Conservation (phyloP, 2,888 invertebrate genomes). For the Augochlorella aurata region DNA sequence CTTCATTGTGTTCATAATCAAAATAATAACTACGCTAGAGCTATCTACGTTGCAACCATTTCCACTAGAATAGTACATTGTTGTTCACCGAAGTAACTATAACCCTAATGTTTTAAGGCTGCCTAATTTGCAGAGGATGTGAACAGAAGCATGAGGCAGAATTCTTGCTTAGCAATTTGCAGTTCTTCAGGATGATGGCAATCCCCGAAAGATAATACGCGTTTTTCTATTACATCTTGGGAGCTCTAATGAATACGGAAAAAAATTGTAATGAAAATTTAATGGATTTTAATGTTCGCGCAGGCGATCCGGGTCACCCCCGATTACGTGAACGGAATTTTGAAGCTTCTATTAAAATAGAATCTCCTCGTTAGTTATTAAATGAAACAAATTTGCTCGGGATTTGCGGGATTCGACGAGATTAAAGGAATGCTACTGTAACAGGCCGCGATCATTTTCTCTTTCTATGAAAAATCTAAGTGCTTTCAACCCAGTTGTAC, state of each 20-base stretch:
- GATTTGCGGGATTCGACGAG: background rate
- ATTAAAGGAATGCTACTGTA: background rate
- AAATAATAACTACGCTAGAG: too few relatives aligned
- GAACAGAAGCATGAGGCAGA: too few relatives aligned
- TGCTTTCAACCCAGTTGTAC: background rate
- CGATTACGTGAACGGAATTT: constrained; percentile 25
- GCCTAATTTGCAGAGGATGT: too few relatives aligned
- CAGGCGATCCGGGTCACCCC: background rate
- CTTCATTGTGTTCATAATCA: too few relatives aligned
- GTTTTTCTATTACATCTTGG: background rate
- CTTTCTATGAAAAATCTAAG: background rate
- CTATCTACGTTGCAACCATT: too few relatives aligned
- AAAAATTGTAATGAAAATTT: constrained; percentile 4
- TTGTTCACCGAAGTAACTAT: too few relatives aligned
- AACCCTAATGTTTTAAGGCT: too few relatives aligned
- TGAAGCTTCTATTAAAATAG: constrained; percentile 7
- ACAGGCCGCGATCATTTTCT: background rate
- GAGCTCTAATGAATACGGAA: background rate
- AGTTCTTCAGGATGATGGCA: too few relatives aligned
- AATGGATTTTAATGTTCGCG: background rate
- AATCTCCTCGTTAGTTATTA: background rate
- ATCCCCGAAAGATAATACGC: background rate
- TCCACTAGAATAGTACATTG: too few relatives aligned
- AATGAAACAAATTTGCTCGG: constrained; percentile 3
- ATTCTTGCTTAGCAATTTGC: too few relatives aligned